A percentile compares a stretch with the other conserved stretches of the same genome.
phyloP scores from a whole-genome alignment of 1,140 invertebrate genomes.

The Procambarus virginalis region DNA sequence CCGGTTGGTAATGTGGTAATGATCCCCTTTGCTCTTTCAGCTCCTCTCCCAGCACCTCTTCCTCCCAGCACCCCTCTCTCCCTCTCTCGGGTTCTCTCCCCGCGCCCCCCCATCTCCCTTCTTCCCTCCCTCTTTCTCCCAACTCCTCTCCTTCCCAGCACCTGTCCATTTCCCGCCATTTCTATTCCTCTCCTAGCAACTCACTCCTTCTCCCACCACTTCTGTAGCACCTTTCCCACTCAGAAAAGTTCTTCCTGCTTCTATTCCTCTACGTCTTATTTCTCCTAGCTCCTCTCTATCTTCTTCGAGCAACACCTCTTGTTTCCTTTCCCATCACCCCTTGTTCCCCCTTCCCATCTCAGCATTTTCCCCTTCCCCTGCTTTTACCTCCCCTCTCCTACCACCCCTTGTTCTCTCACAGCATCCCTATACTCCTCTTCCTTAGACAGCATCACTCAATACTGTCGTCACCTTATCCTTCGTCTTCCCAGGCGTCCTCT shows the following conservation, averaged over 20 bases:
- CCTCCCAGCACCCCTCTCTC: not conserved
- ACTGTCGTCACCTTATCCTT: too few species aligned
- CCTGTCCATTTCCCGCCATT: not conserved
- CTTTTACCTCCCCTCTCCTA: not conserved
- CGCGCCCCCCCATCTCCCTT: not conserved
- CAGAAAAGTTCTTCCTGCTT: not conserved
- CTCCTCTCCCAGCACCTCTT: not conserved
- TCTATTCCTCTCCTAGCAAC: not conserved
- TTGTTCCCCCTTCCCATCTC: too few species aligned
- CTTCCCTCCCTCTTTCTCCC: not conserved
- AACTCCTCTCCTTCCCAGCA: not conserved
- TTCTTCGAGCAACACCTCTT: too few species aligned
- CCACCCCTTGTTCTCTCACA: not conserved
- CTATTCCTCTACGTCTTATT: not conserved
- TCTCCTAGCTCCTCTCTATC: not conserved
- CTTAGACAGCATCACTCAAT: not conserved
- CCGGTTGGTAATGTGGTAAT: not conserved
- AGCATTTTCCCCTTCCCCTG: not conserved
- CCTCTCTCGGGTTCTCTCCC: not conserved
- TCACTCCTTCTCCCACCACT: not conserved
- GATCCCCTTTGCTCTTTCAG: not conserved
- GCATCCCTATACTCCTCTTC: not conserved
- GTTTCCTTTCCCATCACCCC: too few species aligned
- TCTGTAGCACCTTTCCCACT: not conserved
- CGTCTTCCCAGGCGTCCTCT: too few species aligned